Evolutionary conservation across 2,797 vertebrate genomes (phyloP), one percentile per base, ranked within the genome.

Genomic region (Champsocephalus gunnari): DNA sequence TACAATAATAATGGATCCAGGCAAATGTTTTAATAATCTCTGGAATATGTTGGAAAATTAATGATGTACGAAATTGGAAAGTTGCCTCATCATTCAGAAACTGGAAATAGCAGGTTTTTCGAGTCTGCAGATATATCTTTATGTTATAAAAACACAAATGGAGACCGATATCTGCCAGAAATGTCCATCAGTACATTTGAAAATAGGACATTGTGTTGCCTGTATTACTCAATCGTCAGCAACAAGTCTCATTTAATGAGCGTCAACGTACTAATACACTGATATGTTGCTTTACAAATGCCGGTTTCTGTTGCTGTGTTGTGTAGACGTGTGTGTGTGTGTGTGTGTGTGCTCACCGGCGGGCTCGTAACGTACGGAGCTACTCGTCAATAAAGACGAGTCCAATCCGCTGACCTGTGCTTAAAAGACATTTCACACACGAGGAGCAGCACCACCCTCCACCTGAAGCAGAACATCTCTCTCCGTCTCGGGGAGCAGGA

Each of bases 341-440:
- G 34, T 38, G 61, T 58, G 14, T 24, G 41, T 53, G 56, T 66
- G 56, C 53, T 58, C 74, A n/a, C 50, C 14, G 8, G 47, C 19
- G 32, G 57, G 51, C 71, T 67, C 45, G 3, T 17, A 59, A 78
- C 41, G 2, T 17, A 56, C 80, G 75, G 63, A 80, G 75, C 74
- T 71, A 50, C 45, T 54, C 9, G 0, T 83, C 84, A 84, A 78
- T 82, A 79, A 80, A 84, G 80, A 69, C 0, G 9, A 82, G 66
- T 83, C 66, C 66, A 73, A 81, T 50, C 48, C 9, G 34, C 76
- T 82, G 84, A 86, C 86, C 71, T 70, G 73, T 75, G 67, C 83
- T 74, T 61, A 83, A 83, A 82, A 79, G 56, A 78, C 65, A 88
- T 86, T 83, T 81, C 78, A 82, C 86, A 89, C 87, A 65, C 67